These are phyloP conservation scores for Didymodactylos carnosus DNA, from an alignment of 2,888 invertebrate species.

Conservation along the genomic window DNA sequence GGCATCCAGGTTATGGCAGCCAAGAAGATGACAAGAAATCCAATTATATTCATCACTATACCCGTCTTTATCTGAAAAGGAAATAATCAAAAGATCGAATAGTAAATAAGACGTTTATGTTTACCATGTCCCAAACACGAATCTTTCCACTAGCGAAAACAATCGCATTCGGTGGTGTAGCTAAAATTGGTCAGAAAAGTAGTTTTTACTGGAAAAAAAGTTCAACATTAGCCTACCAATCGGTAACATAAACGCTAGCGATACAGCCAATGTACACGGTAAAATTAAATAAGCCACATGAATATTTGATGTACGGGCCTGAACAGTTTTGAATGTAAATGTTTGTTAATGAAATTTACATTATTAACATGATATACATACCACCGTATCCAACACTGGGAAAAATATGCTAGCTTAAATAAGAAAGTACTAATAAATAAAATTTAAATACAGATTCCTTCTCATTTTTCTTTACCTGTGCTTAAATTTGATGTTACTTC, in stretches of 20 bases:
- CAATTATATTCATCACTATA: conserved; percentile 22
- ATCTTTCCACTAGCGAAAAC: conserved; percentile 15
- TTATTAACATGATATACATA: conserved; percentile 41
- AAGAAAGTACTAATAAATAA: too few species aligned
- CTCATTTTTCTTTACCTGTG: too few species aligned
- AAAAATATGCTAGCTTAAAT: conserved; percentile 47
- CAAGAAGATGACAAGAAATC: conserved; percentile 20
- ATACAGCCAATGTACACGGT: conserved; percentile 7
- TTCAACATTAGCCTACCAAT: background rate
- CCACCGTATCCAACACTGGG: conserved; percentile 49
- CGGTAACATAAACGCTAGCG: conserved; percentile 12
- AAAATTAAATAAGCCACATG: conserved; percentile 1
- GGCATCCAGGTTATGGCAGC: conserved; percentile 23
- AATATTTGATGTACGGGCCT: conserved; percentile 5
- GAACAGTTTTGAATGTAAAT: too few species aligned
- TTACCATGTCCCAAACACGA: conserved; percentile 16
- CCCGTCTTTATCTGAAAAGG: conserved; percentile 22
- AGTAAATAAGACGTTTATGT: too few species aligned
- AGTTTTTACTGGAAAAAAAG: background rate
- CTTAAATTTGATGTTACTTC: conserved; percentile 59
- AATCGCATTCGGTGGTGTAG: conserved; percentile 16
- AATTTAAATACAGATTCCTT: too few species aligned
- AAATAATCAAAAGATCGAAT: background rate
- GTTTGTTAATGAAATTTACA: background rate
- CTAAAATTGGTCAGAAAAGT: background rate